Conservation (phyloP, 2,888 invertebrate species). For the Brachynemurus nebulosus region DNA sequence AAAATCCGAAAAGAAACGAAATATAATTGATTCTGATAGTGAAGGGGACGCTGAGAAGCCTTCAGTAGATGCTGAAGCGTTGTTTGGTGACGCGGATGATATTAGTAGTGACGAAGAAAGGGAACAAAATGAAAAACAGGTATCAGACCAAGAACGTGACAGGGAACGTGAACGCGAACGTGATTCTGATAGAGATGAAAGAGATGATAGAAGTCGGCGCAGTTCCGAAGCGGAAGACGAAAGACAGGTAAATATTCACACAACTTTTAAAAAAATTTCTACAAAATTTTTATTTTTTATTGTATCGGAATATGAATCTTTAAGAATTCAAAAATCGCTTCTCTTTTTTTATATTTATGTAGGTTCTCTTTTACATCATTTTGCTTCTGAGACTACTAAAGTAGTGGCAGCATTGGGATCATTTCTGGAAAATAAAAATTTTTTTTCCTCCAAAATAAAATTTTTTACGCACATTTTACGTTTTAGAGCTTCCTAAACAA, state of each 20-base stretch:
- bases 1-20: conserved; percentile 24
- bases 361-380: too few species aligned
- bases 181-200: conserved; percentile 22
- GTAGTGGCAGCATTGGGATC: too few species aligned
- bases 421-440: too few species aligned
- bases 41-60: conserved; percentile 36
- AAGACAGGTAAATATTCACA: too few species aligned
- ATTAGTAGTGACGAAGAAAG: conserved; percentile 78
- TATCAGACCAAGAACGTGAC: conserved; percentile 23
- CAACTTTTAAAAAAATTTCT: conserved; percentile 28
- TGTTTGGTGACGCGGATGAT: conserved; percentile 89
- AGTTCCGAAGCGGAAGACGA: conserved; percentile 37
- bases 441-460: too few species aligned
- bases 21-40: conserved; percentile 51
- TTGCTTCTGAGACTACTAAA: too few species aligned
- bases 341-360: too few species aligned
- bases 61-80: conserved; percentile 47
- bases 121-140: conserved; percentile 27
- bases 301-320: too few species aligned
- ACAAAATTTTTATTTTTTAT: not conserved
- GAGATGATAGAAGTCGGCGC: conserved; percentile 20
- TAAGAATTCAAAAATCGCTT: too few species aligned
- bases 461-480: too few species aligned
- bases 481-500: too few species aligned
- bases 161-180: conserved; percentile 17